A percentile compares a stretch with the other conserved stretches of the same genome.
Evolutionary conservation across 2,888 invertebrate species (phyloP).

Genomic region (Drosophila crucigera): DNA sequence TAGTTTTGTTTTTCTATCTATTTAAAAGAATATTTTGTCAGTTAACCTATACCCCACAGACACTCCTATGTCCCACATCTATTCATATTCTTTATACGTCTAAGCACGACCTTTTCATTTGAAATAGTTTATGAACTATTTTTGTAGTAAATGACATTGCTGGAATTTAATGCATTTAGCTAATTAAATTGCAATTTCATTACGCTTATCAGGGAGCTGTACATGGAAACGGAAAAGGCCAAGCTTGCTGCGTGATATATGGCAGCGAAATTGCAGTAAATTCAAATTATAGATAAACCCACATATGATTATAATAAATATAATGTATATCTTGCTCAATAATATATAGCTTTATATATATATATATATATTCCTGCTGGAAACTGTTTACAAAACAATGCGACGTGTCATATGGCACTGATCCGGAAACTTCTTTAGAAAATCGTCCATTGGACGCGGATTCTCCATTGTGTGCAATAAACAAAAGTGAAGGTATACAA

Average conservation of each 20-base stretch:
- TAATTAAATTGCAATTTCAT: conserved; percentile 66
- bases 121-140: background rate
- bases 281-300: conserved; percentile 23
- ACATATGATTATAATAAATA: conserved; percentile 4
- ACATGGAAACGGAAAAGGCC: background rate
- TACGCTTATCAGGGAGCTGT: conserved; percentile 40
- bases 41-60: background rate
- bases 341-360: background rate
- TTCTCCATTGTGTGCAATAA: conserved; percentile 48
- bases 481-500: conserved; percentile 55
- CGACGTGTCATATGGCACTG: conserved; percentile 34
- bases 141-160: background rate
- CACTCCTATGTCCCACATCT: background rate
- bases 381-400: conserved; percentile 36
- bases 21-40: background rate
- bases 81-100: background rate
- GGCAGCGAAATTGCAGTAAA: conserved; percentile 21
- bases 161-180: conserved; percentile 40
- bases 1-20: background rate
- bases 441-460: conserved; percentile 20
- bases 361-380: conserved; percentile 2
- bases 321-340: background rate
- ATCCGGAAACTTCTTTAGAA: background rate
- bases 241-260: conserved; percentile 45
- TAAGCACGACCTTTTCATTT: background rate